These are phyloP conservation scores for Epinephelus moara DNA, from an alignment of 2,113 vertebrate species.

Conservation along the genomic window DNA sequence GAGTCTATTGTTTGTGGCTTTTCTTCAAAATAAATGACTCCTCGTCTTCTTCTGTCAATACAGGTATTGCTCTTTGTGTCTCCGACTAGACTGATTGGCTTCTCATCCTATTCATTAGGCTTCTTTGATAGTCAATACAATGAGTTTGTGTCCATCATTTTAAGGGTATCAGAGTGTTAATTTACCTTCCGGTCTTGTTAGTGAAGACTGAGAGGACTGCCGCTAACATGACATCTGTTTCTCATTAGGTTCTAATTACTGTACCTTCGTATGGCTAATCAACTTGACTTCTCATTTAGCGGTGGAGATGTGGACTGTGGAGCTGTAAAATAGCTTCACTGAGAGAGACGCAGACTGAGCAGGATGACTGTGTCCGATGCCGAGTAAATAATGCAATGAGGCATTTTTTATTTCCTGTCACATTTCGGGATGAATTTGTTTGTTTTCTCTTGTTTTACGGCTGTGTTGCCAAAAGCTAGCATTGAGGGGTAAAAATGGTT, in stretches of 20 bases:
- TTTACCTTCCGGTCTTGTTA: slow-evolving; percentile 29
- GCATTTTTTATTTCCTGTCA: slow-evolving; percentile 42
- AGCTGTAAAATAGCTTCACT: slow-evolving; percentile 16
- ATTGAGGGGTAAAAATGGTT: slow-evolving; percentile 12
- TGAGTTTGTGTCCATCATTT: slow-evolving; percentile 9
- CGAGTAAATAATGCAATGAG: slow-evolving; percentile 4
- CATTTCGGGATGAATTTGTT: slow-evolving; percentile 37
- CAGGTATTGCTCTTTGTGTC: not conserved
- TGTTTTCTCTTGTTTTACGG: slow-evolving; percentile 32
- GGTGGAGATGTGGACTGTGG: slow-evolving; percentile 14
- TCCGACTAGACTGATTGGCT: slow-evolving; percentile 1
- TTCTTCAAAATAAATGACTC: not conserved
- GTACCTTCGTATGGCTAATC: slow-evolving; percentile 31
- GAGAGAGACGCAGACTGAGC: slow-evolving; percentile 4
- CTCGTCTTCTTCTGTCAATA: not conserved
- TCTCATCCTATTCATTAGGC: slow-evolving; percentile 20
- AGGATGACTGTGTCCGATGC: not conserved
- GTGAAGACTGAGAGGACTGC: slow-evolving; percentile 20
- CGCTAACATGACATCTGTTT: slow-evolving; percentile 1
- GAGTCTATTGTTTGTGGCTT: slow-evolving; percentile 69
- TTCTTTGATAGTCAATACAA: not conserved
- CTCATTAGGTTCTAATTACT: slow-evolving; percentile 55
- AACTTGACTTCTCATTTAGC: slow-evolving; percentile 5
- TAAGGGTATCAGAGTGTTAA: not conserved
- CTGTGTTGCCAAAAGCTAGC: slow-evolving; percentile 25